Base-by-base conservation (phyloP, 2,888 invertebrate species). In the Latrodectus elegans region DNA sequence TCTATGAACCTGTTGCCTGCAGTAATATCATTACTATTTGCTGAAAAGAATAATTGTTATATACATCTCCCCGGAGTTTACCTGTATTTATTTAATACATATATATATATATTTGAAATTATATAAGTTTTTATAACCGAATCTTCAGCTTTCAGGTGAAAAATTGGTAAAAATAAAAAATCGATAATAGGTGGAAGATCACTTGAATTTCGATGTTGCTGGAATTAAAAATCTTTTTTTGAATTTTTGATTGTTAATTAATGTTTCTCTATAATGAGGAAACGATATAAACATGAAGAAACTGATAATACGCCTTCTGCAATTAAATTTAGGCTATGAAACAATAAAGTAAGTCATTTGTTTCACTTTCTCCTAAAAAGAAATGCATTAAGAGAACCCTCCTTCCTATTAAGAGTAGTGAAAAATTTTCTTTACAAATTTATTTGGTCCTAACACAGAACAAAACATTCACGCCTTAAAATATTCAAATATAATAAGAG, bases 1-100 rank as follows among this genome's bases (percentile, higher is more conserved):
- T 60, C 65, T 22, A 67, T 55, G 60, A 38, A 81, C 81, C 81
- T 82, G 82, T 82, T 82, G 82, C 68, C 82, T 70, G 70, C 26
- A 80, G 64, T 17, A 60, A 72, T 38, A 38, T 72, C 72, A 49
- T 60, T 64, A 11, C 17, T 17, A 14, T 55, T 51, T 49, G 49
- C 22, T 72, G 80, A 15, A 60, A 11, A 60, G 38, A 60, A 11
- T 60, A 60, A 6, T n/a, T 60, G n/a, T n/a, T 60, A 60, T n/a
- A 55, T 15, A 14, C 26, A 26, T 74, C 10, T 14, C 15, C 10
- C 12, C 26, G 26, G 26, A 68, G 17, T 17, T 51, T 49, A 10
- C 38, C 12, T 52, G 4, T 11, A 38, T 55, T 14, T 26, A 55
- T 74, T 15, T 17, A 11, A 15, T 72, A 51, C 51, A 38, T 74